Evolutionary conservation across 2,113 vertebrate species (phyloP).

Genomic region (Mormoops blainvillei): DNA sequence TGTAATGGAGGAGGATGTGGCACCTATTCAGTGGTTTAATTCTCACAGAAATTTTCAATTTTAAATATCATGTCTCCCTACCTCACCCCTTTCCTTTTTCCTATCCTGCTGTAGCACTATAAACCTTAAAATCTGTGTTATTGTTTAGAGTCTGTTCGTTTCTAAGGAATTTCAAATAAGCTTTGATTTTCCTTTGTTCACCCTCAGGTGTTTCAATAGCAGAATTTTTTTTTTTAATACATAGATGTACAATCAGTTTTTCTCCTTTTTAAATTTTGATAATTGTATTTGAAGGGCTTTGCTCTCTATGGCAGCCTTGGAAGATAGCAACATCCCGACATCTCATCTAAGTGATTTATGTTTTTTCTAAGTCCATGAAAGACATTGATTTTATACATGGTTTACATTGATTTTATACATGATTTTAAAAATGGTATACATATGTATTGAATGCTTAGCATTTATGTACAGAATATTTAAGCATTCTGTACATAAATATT

Average conservation of each 20-base stretch:
- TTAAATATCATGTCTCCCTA: neutral
- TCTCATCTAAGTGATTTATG: neutral
- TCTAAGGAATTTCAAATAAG: neutral
- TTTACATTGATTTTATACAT: too few relatives aligned
- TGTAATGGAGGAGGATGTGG: neutral
- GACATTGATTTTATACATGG: neutral
- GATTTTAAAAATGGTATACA: too few relatives aligned
- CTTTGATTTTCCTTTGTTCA: neutral
- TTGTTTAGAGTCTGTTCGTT: neutral
- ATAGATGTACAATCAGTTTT: too few relatives aligned
- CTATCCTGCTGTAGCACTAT: neutral
- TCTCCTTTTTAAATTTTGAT: neutral
- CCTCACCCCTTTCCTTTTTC: neutral
- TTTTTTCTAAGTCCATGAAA: neutral
- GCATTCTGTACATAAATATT: too few relatives aligned
- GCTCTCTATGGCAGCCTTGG: neutral
- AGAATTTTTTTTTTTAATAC: neutral
- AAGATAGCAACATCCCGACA: neutral
- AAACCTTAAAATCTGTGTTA: neutral
- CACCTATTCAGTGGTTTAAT: neutral
- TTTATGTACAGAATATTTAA: too few relatives aligned
- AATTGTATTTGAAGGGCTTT: slow-evolving; percentile 1
- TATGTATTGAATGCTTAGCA: too few relatives aligned
- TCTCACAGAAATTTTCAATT: neutral
- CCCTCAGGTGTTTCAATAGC: neutral